Conservation (phyloP, 2,888 invertebrate genomes). For the Lutraria lutraria region DNA sequence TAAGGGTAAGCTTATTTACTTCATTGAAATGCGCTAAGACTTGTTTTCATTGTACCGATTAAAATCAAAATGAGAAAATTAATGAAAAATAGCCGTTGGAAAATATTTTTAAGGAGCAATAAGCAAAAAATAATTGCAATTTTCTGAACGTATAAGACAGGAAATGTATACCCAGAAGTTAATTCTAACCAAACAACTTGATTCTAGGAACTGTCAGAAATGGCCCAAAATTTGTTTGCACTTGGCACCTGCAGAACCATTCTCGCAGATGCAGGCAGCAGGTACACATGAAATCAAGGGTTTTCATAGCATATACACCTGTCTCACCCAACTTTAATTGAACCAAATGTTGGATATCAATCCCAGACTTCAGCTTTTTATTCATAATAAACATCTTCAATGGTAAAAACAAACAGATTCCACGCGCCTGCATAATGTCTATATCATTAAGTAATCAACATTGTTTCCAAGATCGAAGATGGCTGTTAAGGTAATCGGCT, state of each 20-base stretch:
- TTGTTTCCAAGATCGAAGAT: neutral
- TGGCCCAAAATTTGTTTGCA: slow-evolving; percentile 12
- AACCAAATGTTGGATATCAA: slow-evolving; percentile 19
- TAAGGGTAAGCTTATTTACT: no score
- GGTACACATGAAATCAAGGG: neutral
- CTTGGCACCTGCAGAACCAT: slow-evolving; percentile 9
- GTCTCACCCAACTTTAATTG: neutral
- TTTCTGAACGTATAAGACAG: neutral
- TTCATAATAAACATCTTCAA: slow-evolving; percentile 8
- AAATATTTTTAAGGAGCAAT: no score
- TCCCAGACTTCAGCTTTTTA: neutral
- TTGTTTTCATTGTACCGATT: no score
- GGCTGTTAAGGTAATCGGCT: neutral
- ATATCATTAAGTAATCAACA: neutral
- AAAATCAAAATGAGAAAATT: no score
- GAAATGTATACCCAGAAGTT: neutral
- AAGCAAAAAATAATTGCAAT: no score
- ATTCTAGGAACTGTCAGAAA: slow-evolving; percentile 14
- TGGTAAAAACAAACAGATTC: neutral
- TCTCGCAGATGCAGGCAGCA: neutral
- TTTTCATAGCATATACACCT: neutral
- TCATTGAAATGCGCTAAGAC: no score
- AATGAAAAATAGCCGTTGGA: no score
- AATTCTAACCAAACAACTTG: neutral
- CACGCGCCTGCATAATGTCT: neutral